Evolutionary conservation across 2,888 invertebrate species (phyloP).

Genomic region (Rhodophaea formosa): DNA sequence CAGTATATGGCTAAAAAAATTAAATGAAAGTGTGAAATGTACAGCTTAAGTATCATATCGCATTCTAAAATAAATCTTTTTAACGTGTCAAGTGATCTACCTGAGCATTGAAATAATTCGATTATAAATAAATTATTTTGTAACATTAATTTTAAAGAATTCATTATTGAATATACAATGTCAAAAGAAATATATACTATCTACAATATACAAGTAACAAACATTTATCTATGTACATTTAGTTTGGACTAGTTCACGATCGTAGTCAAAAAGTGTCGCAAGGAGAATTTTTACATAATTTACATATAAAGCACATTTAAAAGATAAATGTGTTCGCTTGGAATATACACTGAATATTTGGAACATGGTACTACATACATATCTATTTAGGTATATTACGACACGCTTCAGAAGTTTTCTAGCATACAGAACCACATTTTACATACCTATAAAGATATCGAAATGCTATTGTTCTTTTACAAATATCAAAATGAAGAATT

Average conservation of each 20-base stretch:
- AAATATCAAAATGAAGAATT: too few species aligned
- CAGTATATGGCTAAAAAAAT: constrained; percentile 60
- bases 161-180: constrained; percentile 71
- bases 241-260: constrained; percentile 78
- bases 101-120: constrained; percentile 63
- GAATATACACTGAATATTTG: constrained; percentile 14
- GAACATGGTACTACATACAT: neutral
- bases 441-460: too few species aligned
- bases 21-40: constrained; percentile 48
- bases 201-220: constrained; percentile 81
- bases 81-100: constrained; percentile 56
- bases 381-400: neutral
- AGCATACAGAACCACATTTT: too few species aligned
- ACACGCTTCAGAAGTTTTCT: neutral
- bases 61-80: constrained; percentile 50
- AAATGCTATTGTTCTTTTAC: too few species aligned
- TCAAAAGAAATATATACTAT: constrained; percentile 79
- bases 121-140: constrained; percentile 67
- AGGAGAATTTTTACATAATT: constrained; percentile 64
- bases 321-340: constrained; percentile 17
- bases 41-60: constrained; percentile 58
- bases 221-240: constrained; percentile 80
- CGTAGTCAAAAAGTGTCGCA: constrained; percentile 61
- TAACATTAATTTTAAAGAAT: constrained; percentile 66
- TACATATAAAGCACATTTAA: constrained; percentile 58